Percentiles rank a stretch among this genome's conserved stretches.
Evolutionary conservation across 37 sponge, comb jelly and placozoan genomes (phyloP).

Genomic region (Diacarnus erythraeanus): DNA sequence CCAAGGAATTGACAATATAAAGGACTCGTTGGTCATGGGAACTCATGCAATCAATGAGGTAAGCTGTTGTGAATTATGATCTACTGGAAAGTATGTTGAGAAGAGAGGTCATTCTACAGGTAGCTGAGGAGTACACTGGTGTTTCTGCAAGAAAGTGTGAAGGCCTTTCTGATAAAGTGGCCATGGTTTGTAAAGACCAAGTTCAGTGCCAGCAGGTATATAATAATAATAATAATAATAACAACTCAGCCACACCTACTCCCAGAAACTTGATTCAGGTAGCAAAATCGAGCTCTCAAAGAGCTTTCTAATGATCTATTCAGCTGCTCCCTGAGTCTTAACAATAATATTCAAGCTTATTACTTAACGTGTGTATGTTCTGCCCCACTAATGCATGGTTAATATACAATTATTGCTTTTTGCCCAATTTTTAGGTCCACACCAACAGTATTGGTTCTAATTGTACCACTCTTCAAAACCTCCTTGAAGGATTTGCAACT

Average conservation of each 20-base stretch:
- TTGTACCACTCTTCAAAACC: slow-evolving; percentile 8
- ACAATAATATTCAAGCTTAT: too few species aligned
- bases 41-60: not conserved
- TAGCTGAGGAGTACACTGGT: not conserved
- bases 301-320: too few species aligned
- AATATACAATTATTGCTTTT: not conserved
- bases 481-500: slow-evolving; percentile 7
- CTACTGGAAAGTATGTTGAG: not conserved
- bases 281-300: too few species aligned
- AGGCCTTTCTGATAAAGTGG: not conserved
- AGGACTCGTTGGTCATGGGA: not conserved
- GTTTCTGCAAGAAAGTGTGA: not conserved
- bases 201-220: not conserved
- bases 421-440: not conserved
- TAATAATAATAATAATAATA: not conserved
- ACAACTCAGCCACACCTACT: not conserved
- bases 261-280: too few species aligned
- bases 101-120: not conserved
- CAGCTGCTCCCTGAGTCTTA: too few species aligned
- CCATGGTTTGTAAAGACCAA: not conserved
- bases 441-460: not conserved
- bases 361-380: not conserved
- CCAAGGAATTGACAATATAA: not conserved
- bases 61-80: not conserved
- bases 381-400: not conserved